phyloP scores from a whole-genome alignment of 2,888 invertebrate species.

The Cephus nigrinus region DNA sequence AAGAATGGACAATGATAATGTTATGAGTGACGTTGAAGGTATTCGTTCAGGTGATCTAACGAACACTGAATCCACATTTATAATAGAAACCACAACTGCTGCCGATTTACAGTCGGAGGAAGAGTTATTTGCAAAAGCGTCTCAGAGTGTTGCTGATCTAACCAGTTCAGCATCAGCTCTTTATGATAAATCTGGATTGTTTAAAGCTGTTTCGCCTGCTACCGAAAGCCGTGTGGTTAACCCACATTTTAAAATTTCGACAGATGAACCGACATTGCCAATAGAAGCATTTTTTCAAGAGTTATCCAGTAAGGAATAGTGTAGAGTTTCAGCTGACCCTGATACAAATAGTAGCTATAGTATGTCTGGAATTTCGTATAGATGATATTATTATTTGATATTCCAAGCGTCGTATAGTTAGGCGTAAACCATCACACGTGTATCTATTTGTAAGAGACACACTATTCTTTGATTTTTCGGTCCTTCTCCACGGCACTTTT shows the following conservation, averaged over 20 bases:
- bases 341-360: too few relatives aligned
- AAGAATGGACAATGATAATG: too few relatives aligned
- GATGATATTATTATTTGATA: too few relatives aligned
- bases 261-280: constrained; percentile 83
- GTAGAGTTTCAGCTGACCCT: too few relatives aligned
- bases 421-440: too few relatives aligned
- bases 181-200: constrained; percentile 78
- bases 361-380: too few relatives aligned
- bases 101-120: constrained; percentile 48
- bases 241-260: constrained; percentile 79
- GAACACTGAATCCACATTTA: background rate
- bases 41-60: too few relatives aligned
- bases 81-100: constrained; percentile 4
- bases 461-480: too few relatives aligned
- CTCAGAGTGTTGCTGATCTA: constrained; percentile 78
- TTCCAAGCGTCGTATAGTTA: too few relatives aligned
- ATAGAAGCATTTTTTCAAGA: constrained; percentile 86
- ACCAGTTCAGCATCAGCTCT: constrained; percentile 80
- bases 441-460: too few relatives aligned
- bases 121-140: constrained; percentile 62
- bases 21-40: too few relatives aligned
- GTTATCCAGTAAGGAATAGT: constrained; percentile 71
- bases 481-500: too few relatives aligned
- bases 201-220: constrained; percentile 74
- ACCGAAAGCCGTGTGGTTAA: constrained; percentile 73